Evolutionary conservation across 2,888 invertebrate genomes (phyloP), one percentile per base, ranked within the genome.

Genomic region (Chrysodeixis includens): DNA sequence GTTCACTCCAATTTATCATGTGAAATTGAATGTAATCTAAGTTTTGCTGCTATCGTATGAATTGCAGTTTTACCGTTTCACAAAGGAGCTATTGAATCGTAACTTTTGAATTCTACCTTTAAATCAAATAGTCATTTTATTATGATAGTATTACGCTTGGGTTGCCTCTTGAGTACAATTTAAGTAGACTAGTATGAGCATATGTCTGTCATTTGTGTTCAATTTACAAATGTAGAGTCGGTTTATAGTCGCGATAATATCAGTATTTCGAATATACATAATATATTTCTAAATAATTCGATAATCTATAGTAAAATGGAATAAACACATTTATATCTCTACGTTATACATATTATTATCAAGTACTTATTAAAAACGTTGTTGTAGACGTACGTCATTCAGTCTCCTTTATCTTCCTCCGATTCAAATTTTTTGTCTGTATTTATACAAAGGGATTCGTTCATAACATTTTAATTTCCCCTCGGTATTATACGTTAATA

Each of bases 401-500:
- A n/a, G 16, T 44, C 44, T 44, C 14, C 16, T 46, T 57, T 72
- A 66, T 72, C 46, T 69, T 51, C 55, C 14, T 62, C 66, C 55
- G 54, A 56, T 65, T 61, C 52, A 30, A 57, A 56, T 74, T 65
- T n/a, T 74, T 74, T 62, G 64, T 56, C 51, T 58, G 63, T 85
- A 83, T 88, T 85, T 84, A 82, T 78, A 86, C 86, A 87, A 86
- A 87, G 80, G 87, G 83, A 87, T 88, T 85, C 83, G 82, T 86
- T 86, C 84, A 83, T 86, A 85, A 87, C 86, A 79, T 83, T 90
- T 89, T 90, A 91, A 91, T 91, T 91, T 90, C 89, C 90, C 88
- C 84, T 88, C 83, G 90, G 91, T 84, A 90, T 90, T 89, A 86
- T 86, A 85, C 88, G 83, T 86, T 89, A 87, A 90, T 90, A 89